Evolutionary conservation across 2,113 vertebrate species (phyloP).

Genomic region (Tupaia tana): DNA sequence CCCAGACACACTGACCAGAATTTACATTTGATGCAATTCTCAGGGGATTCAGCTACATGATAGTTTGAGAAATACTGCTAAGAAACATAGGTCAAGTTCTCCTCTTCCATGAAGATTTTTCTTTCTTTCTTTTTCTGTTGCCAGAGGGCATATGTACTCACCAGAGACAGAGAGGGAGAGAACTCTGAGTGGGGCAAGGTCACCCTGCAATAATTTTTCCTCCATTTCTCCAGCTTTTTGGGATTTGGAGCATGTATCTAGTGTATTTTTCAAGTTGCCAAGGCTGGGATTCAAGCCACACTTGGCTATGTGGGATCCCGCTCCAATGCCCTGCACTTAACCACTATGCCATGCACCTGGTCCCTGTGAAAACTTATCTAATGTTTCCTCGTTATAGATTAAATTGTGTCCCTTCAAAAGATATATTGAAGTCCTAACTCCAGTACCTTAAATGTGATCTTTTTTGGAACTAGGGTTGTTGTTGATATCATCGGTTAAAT

Average conservation of each 20-base stretch:
- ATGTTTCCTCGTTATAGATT: not conserved
- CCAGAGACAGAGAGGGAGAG: too few species aligned
- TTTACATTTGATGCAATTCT: not conserved
- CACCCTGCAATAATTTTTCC: too few species aligned
- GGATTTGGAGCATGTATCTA: too few species aligned
- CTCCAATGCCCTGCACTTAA: too few species aligned
- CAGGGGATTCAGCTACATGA: not conserved
- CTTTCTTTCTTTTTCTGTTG: too few species aligned
- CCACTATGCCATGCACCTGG: too few species aligned
- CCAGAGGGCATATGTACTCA: too few species aligned
- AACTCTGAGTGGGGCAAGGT: too few species aligned
- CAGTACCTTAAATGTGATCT: constrained; percentile 12
- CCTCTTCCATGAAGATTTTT: constrained; percentile 5
- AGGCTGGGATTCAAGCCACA: too few species aligned
- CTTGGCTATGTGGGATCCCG: too few species aligned
- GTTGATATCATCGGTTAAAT: not conserved
- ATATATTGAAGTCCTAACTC: not conserved
- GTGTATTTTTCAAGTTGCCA: too few species aligned
- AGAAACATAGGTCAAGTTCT: constrained; percentile 37
- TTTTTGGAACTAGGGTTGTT: constrained; percentile 34
- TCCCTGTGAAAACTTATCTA: not conserved
- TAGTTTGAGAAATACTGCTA: not conserved
- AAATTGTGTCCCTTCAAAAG: not conserved
- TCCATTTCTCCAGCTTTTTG: too few species aligned
- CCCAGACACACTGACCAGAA: not conserved